Base-by-base conservation (phyloP, 2,797 vertebrate species). In the Sebastes flavidus region DNA sequence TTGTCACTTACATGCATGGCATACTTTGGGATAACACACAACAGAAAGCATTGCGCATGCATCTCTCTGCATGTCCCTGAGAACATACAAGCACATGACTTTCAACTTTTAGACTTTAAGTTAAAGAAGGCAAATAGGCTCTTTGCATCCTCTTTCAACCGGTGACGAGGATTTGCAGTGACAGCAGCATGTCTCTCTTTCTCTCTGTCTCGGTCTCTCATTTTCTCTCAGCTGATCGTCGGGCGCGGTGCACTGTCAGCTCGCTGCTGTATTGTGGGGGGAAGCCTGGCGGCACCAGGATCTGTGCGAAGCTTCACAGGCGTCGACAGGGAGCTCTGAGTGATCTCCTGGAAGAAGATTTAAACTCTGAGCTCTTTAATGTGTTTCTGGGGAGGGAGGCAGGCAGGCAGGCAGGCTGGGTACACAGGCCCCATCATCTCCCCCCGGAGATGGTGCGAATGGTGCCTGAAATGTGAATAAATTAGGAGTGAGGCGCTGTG, bases 311-410 rank as follows among this genome's bases (percentile, higher is more conserved):
- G 82, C 89, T 90, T 92, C 87, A 82, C 72, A 82, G 68, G 77
- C 63, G 62, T 88, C 83, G 38, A 85, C 86, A 32, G 89, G 88
- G 87, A 90, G 86, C 87, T 80, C 72, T 82, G 75, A 89, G 83
- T 92, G 92, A 93, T 93, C 89, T 91, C 86, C 87, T 84, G 90
- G 85, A 94, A 90, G 85, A 80, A 82, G 86, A 89, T 88, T 92
- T 92, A 82, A 93, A 94, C 89, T 92, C 81, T 83, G 87, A 89
- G 91, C 84, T 89, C 82, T 89, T 88, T 93, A 91, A 93, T 92
- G 88, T 91, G 85, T 89, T 91, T 83, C 86, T 79, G 58, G 87
- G 90, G 91, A 90, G 65, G 83, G 85, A 46, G 62, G 83, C 86
- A 42, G 42, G 75, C 80, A 84, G 62, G 72, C 77, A 82, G 65